phyloP scores from a whole-genome alignment of 1,140 invertebrate genomes.

The Carcinoscorpius rotundicauda region DNA sequence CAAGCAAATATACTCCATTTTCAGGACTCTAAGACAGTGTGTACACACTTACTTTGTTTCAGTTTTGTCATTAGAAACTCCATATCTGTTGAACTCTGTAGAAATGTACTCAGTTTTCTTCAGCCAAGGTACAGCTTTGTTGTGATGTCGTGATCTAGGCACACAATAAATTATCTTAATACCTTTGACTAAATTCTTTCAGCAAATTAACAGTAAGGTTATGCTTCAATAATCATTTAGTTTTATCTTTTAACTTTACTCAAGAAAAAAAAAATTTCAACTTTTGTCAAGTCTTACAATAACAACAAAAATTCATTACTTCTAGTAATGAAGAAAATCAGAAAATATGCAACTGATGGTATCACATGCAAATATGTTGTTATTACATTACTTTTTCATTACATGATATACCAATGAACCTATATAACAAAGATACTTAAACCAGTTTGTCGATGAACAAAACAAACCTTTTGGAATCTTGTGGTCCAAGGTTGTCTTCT shows the following conservation, averaged over 20 bases:
- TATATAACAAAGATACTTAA: too few relatives aligned
- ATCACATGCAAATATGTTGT: not conserved
- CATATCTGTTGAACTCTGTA: conserved; percentile 85
- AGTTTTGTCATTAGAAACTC: conserved; percentile 85
- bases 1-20: too few relatives aligned
- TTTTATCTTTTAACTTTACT: too few relatives aligned
- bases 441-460: too few relatives aligned
- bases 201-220: too few relatives aligned
- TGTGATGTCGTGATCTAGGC: conserved; percentile 59
- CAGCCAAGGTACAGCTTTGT: conserved; percentile 88
- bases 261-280: too few relatives aligned
- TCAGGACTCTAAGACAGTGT: too few relatives aligned
- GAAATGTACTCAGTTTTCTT: conserved; percentile 98
- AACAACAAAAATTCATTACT: not conserved
- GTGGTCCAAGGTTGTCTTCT: conserved; percentile 24
- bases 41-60: conserved; percentile 50
- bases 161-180: not conserved
- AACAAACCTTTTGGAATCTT: conserved; percentile 23
- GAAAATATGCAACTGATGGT: too few relatives aligned
- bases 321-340: not conserved
- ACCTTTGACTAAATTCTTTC: too few relatives aligned
- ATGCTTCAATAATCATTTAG: too few relatives aligned
- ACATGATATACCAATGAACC: too few relatives aligned
- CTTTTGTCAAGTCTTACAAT: not conserved
- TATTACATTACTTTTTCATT: too few relatives aligned